Percentiles rank a stretch among this genome's conserved stretches.
Evolutionary conservation across 2,113 vertebrate genomes (phyloP).

Genomic region (Polypterus bichir): DNA sequence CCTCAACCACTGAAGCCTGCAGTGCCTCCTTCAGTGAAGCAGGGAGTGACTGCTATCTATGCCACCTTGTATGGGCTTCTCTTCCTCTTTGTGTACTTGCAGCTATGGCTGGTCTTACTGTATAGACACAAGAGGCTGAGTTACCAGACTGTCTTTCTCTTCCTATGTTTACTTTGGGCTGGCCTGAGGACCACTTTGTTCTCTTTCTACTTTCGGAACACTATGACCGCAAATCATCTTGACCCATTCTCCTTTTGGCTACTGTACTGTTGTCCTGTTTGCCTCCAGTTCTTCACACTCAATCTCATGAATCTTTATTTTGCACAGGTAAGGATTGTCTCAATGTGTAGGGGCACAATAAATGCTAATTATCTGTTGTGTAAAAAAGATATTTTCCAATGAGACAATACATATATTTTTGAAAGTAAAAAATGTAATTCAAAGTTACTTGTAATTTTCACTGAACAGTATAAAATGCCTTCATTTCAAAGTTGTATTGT

Average conservation of each 20-base stretch:
- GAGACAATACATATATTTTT: no score
- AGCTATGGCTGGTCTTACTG: conserved; percentile 66
- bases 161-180: conserved; percentile 70
- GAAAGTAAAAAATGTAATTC: no score
- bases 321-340: conserved; percentile 62
- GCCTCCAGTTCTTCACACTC: conserved; percentile 76
- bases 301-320: conserved; percentile 75
- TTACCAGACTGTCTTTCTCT: conserved; percentile 72
- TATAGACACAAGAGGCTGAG: conserved; percentile 70
- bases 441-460: no score
- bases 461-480: no score
- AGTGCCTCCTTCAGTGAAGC: conserved; percentile 61
- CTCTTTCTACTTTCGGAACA: conserved; percentile 67
- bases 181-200: conserved; percentile 70
- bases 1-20: conserved; percentile 56
- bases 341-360: no score
- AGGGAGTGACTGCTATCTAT: conserved; percentile 68
- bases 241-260: conserved; percentile 60
- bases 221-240: conserved; percentile 61
- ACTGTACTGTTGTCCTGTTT: conserved; percentile 73
- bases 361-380: no score
- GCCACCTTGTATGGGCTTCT: conserved; percentile 55
- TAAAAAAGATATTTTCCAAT: no score
- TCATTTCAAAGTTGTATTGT: no score
- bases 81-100: conserved; percentile 62